Base-by-base conservation (phyloP, 2,888 invertebrate species). In the Elmis aenea region DNA sequence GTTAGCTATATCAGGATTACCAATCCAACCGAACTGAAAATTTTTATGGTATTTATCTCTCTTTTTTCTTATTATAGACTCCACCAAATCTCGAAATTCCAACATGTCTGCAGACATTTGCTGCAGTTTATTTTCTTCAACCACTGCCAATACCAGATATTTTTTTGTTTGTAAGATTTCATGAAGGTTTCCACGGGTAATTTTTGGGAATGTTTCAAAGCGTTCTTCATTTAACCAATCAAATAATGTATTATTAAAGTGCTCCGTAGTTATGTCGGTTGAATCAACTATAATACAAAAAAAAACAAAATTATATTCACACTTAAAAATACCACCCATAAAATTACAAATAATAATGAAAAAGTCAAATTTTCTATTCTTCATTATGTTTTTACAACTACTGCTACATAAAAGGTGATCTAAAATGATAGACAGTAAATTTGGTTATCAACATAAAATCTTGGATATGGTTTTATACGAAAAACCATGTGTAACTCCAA, bases 21-120 rank as follows among this genome's bases (percentile, higher is more conserved):
- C 91, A 66, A 92, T 81, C 95, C 95, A 97, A 21, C 94, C 93
- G 71, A 97, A 97, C 68, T 96, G 95, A 35, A 67, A 59, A 26
- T 46, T 42, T 65, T 78, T 76, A 59, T 91, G 90, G 54, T 87
- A 88, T 47, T 84, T 83, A 21, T 83, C 77, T 38, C 87, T 79
- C 61, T 85, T 78, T 46, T 75, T 78, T 46, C 61, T 47, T 37
- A 68, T 70, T 37, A 93, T 77, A 18, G 79, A 77, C 65, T 90
- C 85, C 4, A 92, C 77, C 83, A 90, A 86, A 59, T 89, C 84
- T 52, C 83, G 78, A 46, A 68, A 67, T 61, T 87, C 85, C 46
- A 81, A 62, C 76, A 89, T 90, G 54, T 88, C 84, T 32, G 81
- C 75, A 6, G 87, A 75, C 31, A 91, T 77, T 66, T 88, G 84